phyloP scores from a whole-genome alignment of 2,888 invertebrate genomes.

The Anagyrus pseudococci region DNA sequence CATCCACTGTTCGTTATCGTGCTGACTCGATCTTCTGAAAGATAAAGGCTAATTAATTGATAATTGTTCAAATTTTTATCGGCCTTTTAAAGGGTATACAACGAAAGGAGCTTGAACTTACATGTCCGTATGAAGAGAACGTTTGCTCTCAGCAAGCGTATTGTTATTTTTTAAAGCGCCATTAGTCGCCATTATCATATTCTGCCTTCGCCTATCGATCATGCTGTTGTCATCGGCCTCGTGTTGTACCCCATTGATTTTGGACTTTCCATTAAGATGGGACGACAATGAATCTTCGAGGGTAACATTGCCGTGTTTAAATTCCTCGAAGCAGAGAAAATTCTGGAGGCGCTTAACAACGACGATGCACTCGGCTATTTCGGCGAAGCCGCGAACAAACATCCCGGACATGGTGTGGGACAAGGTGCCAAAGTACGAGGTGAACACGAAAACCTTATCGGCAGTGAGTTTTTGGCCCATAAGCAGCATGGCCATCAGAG shows the following conservation, averaged over 20 bases:
- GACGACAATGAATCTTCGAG: too few species aligned
- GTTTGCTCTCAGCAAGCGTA: too few species aligned
- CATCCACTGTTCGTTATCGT: conserved; percentile 6
- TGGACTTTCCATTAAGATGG: too few species aligned
- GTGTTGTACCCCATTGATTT: too few species aligned
- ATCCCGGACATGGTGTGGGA: conserved; percentile 67
- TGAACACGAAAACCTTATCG: conserved; percentile 70
- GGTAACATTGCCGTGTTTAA: conserved; percentile 40
- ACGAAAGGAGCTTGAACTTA: too few species aligned
- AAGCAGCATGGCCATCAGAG: conserved; percentile 74
- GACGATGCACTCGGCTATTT: conserved; percentile 66
- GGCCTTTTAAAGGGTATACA: too few species aligned
- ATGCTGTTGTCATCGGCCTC: neutral
- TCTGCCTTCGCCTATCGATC: neutral
- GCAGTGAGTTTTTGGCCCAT: conserved; percentile 74
- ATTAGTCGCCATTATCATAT: conserved; percentile 12
- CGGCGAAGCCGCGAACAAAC: conserved; percentile 67
- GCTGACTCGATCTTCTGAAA: too few species aligned
- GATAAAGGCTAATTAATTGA: too few species aligned
- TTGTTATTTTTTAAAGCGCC: too few species aligned
- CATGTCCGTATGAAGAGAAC: too few species aligned
- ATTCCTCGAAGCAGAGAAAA: conserved; percentile 61
- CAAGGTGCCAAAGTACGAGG: conserved; percentile 66
- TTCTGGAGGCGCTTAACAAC: conserved; percentile 63
- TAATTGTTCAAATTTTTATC: too few species aligned